phyloP scores from a whole-genome alignment of 1,140 invertebrate genomes.

The Teleogryllus occipitalis region DNA sequence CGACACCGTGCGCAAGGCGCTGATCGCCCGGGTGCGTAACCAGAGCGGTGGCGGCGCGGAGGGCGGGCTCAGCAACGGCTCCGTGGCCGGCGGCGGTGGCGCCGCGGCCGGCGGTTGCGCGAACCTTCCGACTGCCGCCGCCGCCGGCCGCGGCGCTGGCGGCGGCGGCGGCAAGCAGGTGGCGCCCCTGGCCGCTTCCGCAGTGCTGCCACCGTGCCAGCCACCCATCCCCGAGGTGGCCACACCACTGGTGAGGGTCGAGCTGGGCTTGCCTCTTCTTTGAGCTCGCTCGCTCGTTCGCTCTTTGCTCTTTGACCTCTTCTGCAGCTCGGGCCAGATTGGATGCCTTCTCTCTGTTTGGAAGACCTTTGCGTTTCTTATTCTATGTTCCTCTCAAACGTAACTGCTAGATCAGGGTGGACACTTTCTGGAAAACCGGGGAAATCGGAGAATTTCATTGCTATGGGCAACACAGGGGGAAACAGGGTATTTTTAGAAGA shows the following conservation, averaged over 20 bases:
- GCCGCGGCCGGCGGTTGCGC: slow-evolving; percentile 24
- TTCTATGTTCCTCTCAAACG: too few relatives aligned
- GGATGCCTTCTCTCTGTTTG: too few relatives aligned
- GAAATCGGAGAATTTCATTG: too few relatives aligned
- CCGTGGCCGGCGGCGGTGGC: slow-evolving; percentile 23
- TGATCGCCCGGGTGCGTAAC: slow-evolving; percentile 64
- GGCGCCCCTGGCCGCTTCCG: too few relatives aligned
- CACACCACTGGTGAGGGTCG: background rate
- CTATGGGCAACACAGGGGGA: too few relatives aligned
- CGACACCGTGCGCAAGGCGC: slow-evolving; percentile 82
- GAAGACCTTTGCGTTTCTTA: too few relatives aligned
- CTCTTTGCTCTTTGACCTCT: background rate
- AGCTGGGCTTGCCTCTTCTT: background rate
- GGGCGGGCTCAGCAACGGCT: too few relatives aligned
- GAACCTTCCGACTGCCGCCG: background rate
- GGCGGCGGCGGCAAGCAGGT: background rate
- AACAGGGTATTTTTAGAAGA: too few relatives aligned
- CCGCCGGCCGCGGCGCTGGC: background rate
- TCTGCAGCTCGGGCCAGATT: background rate
- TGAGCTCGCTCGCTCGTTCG: background rate
- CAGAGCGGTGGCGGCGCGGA: slow-evolving; percentile 31
- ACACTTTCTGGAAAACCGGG: too few relatives aligned
- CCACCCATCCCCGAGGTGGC: background rate
- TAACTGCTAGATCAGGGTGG: too few relatives aligned
- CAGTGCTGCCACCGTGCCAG: background rate